A percentile compares a stretch with the other conserved stretches of the same genome.
Evolutionary conservation across 64 coral and sea anemone species (phyloP).

Genomic region (Anthopleura sola): DNA sequence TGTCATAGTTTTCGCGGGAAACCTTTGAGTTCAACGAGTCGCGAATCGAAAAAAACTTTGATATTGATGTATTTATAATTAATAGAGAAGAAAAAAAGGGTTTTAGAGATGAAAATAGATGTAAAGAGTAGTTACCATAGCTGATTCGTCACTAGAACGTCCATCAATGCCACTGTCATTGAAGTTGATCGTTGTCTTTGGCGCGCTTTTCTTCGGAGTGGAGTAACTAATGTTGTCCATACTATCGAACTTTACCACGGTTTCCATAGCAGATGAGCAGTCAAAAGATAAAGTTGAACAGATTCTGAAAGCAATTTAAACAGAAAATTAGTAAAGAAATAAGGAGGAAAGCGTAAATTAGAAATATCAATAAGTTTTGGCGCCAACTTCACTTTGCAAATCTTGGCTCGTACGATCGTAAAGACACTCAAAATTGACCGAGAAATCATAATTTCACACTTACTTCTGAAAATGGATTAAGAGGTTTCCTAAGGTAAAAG

Average conservation of each 20-base stretch:
- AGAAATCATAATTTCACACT: background rate
- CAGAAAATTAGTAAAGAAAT: background rate
- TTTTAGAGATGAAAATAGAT: background rate
- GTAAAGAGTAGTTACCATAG: background rate
- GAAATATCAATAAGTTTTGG: background rate
- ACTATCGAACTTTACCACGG: background rate
- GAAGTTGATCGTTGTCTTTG: background rate
- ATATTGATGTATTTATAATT: background rate
- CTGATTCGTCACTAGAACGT: constrained; percentile 18
- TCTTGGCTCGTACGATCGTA: too few species aligned
- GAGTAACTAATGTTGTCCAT: background rate
- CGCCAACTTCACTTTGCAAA: background rate
- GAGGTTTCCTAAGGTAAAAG: background rate
- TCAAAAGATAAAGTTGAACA: background rate
- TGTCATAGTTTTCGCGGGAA: too few species aligned
- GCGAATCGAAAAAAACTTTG: too few species aligned
- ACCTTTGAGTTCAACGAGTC: too few species aligned
- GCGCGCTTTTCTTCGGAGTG: constrained; percentile 20
- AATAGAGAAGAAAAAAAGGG: background rate
- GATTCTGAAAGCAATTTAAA: background rate
- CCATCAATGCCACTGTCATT: constrained; percentile 26
- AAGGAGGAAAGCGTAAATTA: background rate
- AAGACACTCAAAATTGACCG: background rate
- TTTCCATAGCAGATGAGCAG: background rate
- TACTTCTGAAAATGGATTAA: background rate